phyloP scores from a whole-genome alignment of 2,113 vertebrate genomes.

The Regulus satrapa region DNA sequence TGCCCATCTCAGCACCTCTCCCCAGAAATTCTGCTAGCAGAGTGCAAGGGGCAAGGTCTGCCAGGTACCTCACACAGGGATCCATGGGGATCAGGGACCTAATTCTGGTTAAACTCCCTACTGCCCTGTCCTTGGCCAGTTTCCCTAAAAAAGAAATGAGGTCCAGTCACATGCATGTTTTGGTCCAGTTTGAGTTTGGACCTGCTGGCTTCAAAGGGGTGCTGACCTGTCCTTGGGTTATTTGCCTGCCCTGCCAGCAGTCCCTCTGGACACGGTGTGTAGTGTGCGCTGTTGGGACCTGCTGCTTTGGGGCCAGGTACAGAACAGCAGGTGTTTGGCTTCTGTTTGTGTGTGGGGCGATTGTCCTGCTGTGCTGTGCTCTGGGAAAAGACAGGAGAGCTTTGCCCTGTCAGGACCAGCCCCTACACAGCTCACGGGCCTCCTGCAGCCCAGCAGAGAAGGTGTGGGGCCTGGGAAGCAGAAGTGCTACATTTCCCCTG shows the following conservation, averaged over 20 bases:
- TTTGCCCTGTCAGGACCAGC: not conserved
- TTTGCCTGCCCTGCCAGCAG: not conserved
- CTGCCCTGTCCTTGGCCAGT: not conserved
- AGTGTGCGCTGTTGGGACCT: not conserved
- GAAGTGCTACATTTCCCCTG: not conserved
- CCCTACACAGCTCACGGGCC: not conserved
- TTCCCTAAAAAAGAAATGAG: not conserved
- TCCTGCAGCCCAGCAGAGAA: not conserved
- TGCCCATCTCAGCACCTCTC: not conserved
- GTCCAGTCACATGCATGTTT: accelerated
- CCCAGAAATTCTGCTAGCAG: not conserved
- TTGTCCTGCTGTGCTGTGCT: not conserved
- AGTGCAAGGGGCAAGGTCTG: not conserved
- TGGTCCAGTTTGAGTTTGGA: not conserved
- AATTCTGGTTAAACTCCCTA: not conserved
- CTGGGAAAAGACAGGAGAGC: not conserved
- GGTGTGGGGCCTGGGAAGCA: not conserved
- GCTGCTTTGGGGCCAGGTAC: not conserved
- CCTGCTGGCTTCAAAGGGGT: not conserved
- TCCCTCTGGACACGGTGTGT: not conserved
- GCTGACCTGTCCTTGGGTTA: not conserved
- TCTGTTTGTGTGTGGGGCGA: accelerated
- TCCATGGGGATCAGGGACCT: not conserved
- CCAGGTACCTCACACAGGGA: not conserved
- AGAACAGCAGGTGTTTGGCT: not conserved